Conservation (phyloP, 1,140 invertebrate genomes). For the Brachionus calyciflorus region DNA sequence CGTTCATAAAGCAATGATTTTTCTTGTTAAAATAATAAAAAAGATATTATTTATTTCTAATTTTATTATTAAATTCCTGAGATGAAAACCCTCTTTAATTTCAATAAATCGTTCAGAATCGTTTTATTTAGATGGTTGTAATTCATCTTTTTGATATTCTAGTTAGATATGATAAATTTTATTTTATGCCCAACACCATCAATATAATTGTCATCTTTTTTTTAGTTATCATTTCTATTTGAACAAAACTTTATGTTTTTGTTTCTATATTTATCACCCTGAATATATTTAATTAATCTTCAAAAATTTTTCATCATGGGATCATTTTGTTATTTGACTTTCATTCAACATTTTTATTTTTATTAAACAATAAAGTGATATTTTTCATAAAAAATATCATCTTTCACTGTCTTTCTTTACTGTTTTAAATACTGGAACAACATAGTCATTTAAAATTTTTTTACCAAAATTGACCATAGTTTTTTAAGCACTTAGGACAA, state of each 20-base stretch:
- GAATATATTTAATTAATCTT: slow-evolving; percentile 37
- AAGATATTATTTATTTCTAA: too few species aligned
- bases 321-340: slow-evolving; percentile 16
- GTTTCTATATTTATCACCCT: slow-evolving; percentile 37
- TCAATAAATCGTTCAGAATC: too few species aligned
- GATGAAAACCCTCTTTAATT: too few species aligned
- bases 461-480: background rate
- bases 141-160: too few species aligned
- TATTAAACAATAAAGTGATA: background rate
- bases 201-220: too few species aligned
- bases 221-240: too few species aligned
- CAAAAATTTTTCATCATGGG: slow-evolving; percentile 34
- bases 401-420: background rate
- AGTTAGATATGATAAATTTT: too few species aligned
- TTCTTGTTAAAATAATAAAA: too few species aligned
- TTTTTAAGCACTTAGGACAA: background rate
- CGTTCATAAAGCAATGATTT: too few species aligned
- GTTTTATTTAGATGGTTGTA: too few species aligned
- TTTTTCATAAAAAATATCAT: slow-evolving; percentile 16
- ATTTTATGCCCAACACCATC: too few species aligned
- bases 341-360: background rate
- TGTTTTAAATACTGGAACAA: background rate
- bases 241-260: slow-evolving; percentile 32
- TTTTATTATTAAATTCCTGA: too few species aligned
- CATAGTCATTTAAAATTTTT: slow-evolving; percentile 22